phyloP scores from a whole-genome alignment of 2,797 vertebrate species.

The Loris lydekkerianus region DNA sequence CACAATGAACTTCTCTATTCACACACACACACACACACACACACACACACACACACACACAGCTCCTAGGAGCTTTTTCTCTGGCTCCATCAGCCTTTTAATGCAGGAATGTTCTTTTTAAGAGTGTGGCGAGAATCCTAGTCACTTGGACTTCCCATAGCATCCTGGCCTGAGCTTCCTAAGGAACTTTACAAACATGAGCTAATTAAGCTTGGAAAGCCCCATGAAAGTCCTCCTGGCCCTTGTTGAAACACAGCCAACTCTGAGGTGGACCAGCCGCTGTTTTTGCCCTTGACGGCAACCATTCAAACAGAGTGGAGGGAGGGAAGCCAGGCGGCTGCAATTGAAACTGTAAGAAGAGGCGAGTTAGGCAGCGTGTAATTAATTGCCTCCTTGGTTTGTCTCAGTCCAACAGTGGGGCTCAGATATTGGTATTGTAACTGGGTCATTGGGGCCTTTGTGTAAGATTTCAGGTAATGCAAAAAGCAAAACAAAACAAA shows the following conservation, averaged over 20 bases:
- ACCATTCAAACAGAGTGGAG: conserved; percentile 11
- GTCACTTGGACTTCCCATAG: conserved; percentile 57
- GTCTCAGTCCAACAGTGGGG: not conserved
- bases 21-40: no score
- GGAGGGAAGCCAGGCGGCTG: not conserved
- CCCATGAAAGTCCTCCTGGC: conserved; percentile 24
- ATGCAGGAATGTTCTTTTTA: conserved; percentile 57
- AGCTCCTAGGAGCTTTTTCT: not conserved
- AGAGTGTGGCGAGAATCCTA: conserved; percentile 65
- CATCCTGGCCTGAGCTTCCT: conserved; percentile 52
- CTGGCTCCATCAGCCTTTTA: not conserved
- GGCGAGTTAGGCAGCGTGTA: not conserved
- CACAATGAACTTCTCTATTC: not conserved
- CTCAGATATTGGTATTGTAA: conserved; percentile 9
- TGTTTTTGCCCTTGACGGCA: not conserved
- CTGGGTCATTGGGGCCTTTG: conserved; percentile 26
- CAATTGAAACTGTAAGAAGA: not conserved
- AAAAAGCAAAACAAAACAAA: no score
- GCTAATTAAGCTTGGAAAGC: conserved; percentile 74
- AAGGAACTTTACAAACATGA: conserved; percentile 64
- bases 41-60: not conserved
- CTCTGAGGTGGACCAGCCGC: conserved; percentile 57
- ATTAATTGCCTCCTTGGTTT: not conserved
- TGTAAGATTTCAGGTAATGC: not conserved
- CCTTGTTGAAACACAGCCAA: conserved; percentile 38